Evolutionary conservation across 2,888 invertebrate genomes (phyloP), one percentile per base, ranked within the genome.

Genomic region (Cepaea hortensis): DNA sequence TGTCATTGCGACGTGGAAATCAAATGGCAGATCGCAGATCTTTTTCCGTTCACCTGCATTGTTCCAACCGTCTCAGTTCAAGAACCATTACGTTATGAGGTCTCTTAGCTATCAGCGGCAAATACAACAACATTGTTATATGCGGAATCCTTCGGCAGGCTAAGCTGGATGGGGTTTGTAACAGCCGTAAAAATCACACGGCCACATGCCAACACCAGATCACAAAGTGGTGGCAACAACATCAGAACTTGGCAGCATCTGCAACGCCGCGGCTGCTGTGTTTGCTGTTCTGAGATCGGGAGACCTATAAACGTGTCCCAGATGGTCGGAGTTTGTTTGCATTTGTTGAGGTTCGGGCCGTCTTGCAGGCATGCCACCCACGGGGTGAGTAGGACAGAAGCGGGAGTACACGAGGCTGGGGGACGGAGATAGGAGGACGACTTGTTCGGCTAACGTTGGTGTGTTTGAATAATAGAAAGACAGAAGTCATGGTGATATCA

Each of bases 321-420:
- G 11, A 81, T 81, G 81, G 81, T 35, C 11, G 23, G 5, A 81
- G 81, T 81, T 81, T 81, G 81, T 81, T 81, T 81, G 68, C 70
- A 3, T 11, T 81, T 46, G 46, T 7, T 7, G 3, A 20, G 7
- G 2, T 46, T 48, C 68, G 68, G 46, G 18, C 20, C 68, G 18
- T 35, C 9, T 48, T 9, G 6, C 2, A 3, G 11, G 20, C 4
- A 48, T 81, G 70, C 81, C 81, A 81, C 81, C 81, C 81, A 81
- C 81, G n/a, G 70, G 81, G 50, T 62, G 62, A 80, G 23, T 9
- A 70, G 48, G 20, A 46, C 35, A 7, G 73, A 73, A 73, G 46
- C 46, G 73, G 35, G 35, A 73, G 68, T 7, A 46, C 9, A 73
- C 23, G 55, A 9, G 6, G 6, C 11, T 55, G 55, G 3, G 55